Percentiles rank a stretch among this genome's conserved stretches.
phyloP scores from a whole-genome alignment of 2,113 vertebrate genomes.

The Typhlomys cinereus region DNA sequence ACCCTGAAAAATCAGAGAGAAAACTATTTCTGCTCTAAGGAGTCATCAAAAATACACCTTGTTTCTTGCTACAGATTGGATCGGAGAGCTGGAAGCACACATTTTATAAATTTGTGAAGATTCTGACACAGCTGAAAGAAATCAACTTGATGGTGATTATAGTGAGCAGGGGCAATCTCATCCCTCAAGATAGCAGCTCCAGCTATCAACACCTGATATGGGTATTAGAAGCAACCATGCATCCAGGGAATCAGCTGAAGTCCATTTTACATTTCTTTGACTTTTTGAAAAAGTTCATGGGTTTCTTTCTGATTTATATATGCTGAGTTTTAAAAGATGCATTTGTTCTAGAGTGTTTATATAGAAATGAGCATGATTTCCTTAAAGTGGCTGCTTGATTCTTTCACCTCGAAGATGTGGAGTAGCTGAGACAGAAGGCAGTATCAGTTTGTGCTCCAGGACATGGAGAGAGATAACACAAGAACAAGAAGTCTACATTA shows the following conservation, averaged over 20 bases:
- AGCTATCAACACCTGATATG: neutral
- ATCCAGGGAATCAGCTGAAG: neutral
- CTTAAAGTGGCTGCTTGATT: conserved; percentile 3
- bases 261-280: neutral
- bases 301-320: neutral
- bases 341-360: neutral
- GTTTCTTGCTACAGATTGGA: conserved; percentile 23
- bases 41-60: conserved; percentile 22
- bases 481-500: neutral
- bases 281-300: neutral
- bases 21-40: conserved; percentile 8
- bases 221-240: neutral
- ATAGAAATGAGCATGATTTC: neutral
- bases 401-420: neutral
- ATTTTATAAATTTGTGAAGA: conserved; percentile 38
- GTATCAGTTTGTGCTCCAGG: neutral
- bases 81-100: neutral
- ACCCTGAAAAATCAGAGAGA: conserved; percentile 29
- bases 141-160: neutral
- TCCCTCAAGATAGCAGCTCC: neutral
- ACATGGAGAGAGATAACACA: conserved; percentile 1
- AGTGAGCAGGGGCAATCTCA: neutral
- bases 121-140: conserved; percentile 32
- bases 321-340: neutral
- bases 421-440: neutral